Conservation (phyloP, 2,797 vertebrate species). For the Chiroxiphia lanceolata region DNA sequence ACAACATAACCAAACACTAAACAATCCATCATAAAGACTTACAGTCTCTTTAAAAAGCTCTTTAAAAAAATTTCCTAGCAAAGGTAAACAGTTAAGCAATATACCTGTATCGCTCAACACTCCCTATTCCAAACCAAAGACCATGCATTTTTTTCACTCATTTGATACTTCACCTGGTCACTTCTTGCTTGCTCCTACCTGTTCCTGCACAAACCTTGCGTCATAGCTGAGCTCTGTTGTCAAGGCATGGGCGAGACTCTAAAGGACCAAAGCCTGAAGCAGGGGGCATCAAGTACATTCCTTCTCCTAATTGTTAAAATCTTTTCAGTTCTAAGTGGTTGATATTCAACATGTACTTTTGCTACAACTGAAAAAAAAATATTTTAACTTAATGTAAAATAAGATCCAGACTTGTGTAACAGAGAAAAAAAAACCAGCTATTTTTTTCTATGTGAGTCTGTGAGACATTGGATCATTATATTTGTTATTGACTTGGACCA, state of each 20-base stretch:
- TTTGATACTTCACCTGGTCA: neutral
- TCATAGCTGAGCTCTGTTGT: neutral
- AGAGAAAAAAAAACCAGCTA: neutral
- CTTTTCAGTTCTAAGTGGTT: neutral
- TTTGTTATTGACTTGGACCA: neutral
- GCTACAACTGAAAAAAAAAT: neutral
- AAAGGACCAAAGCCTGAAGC: neutral
- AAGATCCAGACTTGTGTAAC: neutral
- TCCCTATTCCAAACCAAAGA: neutral
- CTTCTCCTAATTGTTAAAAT: neutral
- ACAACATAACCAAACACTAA: neutral
- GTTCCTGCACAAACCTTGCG: neutral
- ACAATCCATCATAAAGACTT: neutral
- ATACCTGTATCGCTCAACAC: neutral
- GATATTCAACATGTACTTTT: neutral
- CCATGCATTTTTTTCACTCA: neutral
- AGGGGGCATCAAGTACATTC: neutral
- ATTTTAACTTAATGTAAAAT: neutral
- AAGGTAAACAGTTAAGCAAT: neutral
- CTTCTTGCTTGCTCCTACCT: neutral
- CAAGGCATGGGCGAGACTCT: neutral
- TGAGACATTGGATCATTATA: neutral
- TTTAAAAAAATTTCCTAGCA: neutral
- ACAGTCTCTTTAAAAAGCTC: neutral
- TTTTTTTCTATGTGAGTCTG: neutral